Evolutionary conservation across 2,888 invertebrate species (phyloP), one percentile per base, ranked within the genome.

Genomic region (Cephonodes hylas): DNA sequence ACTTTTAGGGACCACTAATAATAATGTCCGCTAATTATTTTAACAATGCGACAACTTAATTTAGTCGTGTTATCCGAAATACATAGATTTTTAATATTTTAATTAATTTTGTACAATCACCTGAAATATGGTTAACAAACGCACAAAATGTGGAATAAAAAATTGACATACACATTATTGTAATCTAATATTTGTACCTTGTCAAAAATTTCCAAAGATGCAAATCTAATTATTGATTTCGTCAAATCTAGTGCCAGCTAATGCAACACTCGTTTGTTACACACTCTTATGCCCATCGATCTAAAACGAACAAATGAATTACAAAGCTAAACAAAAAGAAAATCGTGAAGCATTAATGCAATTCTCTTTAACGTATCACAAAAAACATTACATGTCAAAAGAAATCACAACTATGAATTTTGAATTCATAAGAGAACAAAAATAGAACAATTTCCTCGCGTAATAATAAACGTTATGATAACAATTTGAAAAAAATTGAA

Each of bases 361-460:
- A 85, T 84, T 85, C 84, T 84, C 80, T 85, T 86, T 86, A 85
- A 87, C 83, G 84, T 92, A 92, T 92, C 92, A 92, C 92, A 92
- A 91, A 89, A 89, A 91, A 92, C 91, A 92, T 92, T 92, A 86
- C 85, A 92, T 92, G 92, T 92, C 89, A 86, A 88, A 92, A 87
- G 83, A 91, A 93, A 93, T 93, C 93, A 93, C 93, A 93, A 91
- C 81, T 91, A 91, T 92, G 93, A 93, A 93, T 93, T 93, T 92
- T 84, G 72, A 93, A 93, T 93, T 93, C 93, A 93, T 85, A 86
- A 85, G 84, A 84, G 80, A 84, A 77, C 79, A 79, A 89, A 89
- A 89, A 87, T 86, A 88, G 84, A 89, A 86, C 84, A 85, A 77
- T 73, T 79, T 69, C 72, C 71, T 80, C 74, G 74, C 75, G 73